These are phyloP conservation scores for Enteromius trimaculatus DNA, from an alignment of 2,797 vertebrate species.

Conservation along the genomic window DNA sequence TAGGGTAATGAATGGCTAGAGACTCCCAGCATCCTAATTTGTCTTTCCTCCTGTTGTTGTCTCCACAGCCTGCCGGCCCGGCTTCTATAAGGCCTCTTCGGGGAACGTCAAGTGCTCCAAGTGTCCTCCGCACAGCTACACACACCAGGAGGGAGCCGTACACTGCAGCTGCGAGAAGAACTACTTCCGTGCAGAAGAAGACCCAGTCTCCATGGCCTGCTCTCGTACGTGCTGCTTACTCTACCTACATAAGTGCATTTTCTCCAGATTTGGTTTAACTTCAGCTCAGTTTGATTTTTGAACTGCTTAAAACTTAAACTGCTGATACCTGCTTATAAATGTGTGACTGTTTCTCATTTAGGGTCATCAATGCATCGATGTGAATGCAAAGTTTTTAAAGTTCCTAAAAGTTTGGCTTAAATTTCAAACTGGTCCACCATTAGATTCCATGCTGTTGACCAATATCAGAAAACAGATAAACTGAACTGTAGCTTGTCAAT, in stretches of 20 bases:
- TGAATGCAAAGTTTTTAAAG: not conserved
- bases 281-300: not conserved
- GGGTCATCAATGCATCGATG: not conserved
- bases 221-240: conserved; percentile 86
- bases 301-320: not conserved
- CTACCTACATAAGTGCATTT: conserved; percentile 3
- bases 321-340: not conserved
- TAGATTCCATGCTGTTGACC: not conserved
- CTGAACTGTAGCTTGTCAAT: not conserved
- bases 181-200: conserved; percentile 94
- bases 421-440: no score
- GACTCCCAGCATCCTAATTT: conserved; percentile 62
- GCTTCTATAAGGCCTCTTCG: conserved; percentile 92
- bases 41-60: conserved; percentile 65
- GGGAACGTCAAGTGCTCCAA: conserved; percentile 92
- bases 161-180: conserved; percentile 96
- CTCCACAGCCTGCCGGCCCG: conserved; percentile 87
- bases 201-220: conserved; percentile 95
- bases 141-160: conserved; percentile 88
- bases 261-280: not conserved
- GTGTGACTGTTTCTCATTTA: not conserved
- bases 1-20: conserved; percentile 56
- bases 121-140: conserved; percentile 94
- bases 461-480: no score
- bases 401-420: no score